Percentiles rank a stretch among this genome's conserved stretches.
phyloP scores from a whole-genome alignment of 2,113 vertebrate genomes.

The Crotalus tigris region DNA sequence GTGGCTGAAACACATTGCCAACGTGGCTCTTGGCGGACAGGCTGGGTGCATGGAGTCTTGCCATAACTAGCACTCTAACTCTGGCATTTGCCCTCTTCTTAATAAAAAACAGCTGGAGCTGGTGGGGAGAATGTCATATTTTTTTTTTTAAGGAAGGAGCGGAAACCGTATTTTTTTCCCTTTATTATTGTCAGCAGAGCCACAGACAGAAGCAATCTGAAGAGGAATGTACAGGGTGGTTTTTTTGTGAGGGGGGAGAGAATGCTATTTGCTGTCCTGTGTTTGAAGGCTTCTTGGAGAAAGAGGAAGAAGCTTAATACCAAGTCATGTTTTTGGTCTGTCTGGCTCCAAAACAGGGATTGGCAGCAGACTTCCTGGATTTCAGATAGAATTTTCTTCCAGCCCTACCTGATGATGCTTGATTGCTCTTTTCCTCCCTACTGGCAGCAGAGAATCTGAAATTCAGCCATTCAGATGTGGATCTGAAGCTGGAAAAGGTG shows the following conservation, averaged over 20 bases:
- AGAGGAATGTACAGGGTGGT: not conserved
- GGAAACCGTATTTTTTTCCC: not conserved
- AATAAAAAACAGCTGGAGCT: conserved; percentile 54
- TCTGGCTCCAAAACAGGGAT: not conserved
- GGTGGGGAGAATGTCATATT: conserved; percentile 23
- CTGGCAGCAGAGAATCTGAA: not conserved
- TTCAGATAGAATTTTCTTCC: not conserved
- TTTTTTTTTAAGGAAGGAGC: not conserved
- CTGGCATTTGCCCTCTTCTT: conserved; percentile 38
- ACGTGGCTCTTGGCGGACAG: conserved; percentile 39
- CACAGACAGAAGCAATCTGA: conserved; percentile 23
- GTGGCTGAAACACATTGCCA: conserved; percentile 49
- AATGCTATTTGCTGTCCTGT: not conserved
- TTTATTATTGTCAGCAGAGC: conserved; percentile 36
- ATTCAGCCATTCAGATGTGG: not conserved
- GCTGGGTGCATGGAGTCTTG: conserved; percentile 8
- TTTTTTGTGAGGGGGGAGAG: not conserved
- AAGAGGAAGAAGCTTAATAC: not conserved
- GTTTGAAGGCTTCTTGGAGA: not conserved
- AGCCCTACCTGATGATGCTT: not conserved
- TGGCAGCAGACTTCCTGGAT: not conserved
- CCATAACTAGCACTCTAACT: conserved; percentile 33
- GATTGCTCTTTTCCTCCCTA: not conserved
- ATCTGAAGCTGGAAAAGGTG: not conserved
- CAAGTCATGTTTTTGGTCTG: not conserved